A percentile compares a stretch with the other conserved stretches of the same genome.
Evolutionary conservation across 2,797 vertebrate genomes (phyloP).

Genomic region (Gastrophryne carolinensis): DNA sequence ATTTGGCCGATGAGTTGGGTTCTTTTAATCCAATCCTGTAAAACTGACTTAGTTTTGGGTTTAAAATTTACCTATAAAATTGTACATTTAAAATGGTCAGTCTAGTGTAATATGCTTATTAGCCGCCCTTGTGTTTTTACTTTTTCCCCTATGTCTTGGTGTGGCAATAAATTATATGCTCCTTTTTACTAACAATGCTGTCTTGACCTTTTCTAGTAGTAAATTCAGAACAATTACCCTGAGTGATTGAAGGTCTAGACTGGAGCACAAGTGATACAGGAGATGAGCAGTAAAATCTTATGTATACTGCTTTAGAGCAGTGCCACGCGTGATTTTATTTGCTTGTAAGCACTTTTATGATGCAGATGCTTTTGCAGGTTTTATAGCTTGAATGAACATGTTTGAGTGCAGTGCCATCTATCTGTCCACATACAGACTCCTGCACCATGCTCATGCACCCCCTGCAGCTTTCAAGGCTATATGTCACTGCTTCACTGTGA

Average conservation of each 20-base stretch:
- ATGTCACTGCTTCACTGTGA: conserved; percentile 9
- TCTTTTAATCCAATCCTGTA: no score
- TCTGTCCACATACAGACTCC: neutral
- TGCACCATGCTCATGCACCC: neutral
- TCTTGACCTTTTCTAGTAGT: conserved; percentile 41
- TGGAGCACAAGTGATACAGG: neutral
- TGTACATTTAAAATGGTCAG: no score
- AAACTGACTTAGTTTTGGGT: no score
- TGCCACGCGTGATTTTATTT: neutral
- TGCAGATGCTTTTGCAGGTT: neutral
- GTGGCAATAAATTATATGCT: conserved; percentile 31
- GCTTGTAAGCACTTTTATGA: neutral
- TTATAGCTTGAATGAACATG: neutral
- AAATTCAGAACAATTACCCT: conserved; percentile 39
- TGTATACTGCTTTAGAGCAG: neutral
- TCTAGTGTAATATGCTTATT: neutral
- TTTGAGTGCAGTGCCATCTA: neutral
- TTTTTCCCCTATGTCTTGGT: neutral
- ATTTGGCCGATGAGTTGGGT: no score
- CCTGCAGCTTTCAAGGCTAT: conserved; percentile 4
- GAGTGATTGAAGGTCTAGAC: conserved; percentile 13
- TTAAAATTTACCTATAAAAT: no score
- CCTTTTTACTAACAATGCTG: conserved; percentile 3
- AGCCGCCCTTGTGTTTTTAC: conserved; percentile 9
- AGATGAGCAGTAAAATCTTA: neutral